Evolutionary conservation across 2,797 vertebrate genomes (phyloP), one percentile per base, ranked within the genome.

Genomic region (Neosilurus mollespiculum): DNA sequence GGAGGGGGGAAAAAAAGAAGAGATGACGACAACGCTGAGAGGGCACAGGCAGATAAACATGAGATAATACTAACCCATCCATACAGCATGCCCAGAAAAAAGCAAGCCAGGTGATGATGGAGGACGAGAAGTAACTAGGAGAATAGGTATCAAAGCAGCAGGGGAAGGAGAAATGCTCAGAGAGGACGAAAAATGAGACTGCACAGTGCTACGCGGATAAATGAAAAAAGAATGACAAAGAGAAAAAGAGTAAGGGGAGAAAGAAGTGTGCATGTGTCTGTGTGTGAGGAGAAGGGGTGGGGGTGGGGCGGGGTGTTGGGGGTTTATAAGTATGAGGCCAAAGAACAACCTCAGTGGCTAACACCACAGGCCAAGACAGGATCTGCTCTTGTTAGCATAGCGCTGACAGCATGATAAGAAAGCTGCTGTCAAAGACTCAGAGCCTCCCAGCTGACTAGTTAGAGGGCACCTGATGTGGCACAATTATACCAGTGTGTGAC

Each of bases 391-490:
- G 96, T 98, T 98, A 98, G 96, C 97, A 97, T 96, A 96, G 93
- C 91, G 92, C 96, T 97, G 97, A 97, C 96, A 97, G 96, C 90
- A 95, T 95, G 96, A 96, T 94, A 95, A 96, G 97, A 96, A 94
- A 91, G 94, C 95, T 94, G 93, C 96, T 98, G 97, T 98, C 98
- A 98, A 81, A 96, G 95, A 94, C 87, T 89, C 89, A 75, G 92
- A 85, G 95, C 95, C 92, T 95, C 98, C 97, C 96, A 94, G 93
- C 94, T 97, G 97, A 97, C 97, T 97, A 97, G 97, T 97, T 96
- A 97, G 93, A 94, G 92, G 92, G 93, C 95, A 94, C 93, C 94
- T 93, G 95, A 94, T 93, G 95, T 95, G 93, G 94, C 92, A 95
- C 96, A 94, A 97, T 97, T 96, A 97, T 93, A 95, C 94, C 95